Evolutionary conservation across 2,113 vertebrate species (phyloP).

Genomic region (Paradisaea rubra): DNA sequence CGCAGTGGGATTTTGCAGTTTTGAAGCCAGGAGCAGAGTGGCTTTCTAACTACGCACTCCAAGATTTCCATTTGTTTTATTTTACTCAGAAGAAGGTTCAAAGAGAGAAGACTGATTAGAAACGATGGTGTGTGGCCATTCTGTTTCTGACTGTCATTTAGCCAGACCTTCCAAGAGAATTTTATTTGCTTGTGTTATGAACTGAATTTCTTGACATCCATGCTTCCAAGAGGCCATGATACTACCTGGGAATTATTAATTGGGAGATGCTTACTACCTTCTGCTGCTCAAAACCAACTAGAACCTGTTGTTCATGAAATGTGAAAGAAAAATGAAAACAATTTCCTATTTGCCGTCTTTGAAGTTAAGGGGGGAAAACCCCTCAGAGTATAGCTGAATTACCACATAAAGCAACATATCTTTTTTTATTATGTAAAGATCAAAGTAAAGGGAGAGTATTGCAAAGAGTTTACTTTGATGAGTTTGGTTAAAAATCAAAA

Average conservation of each 20-base stretch:
- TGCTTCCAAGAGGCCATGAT: neutral
- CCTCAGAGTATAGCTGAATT: slow-evolving; percentile 17
- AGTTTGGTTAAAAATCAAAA: slow-evolving; percentile 52
- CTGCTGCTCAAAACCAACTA: slow-evolving; percentile 11
- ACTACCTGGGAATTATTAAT: slow-evolving; percentile 37
- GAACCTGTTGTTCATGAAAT: neutral
- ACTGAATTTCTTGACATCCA: neutral
- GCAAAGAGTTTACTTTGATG: slow-evolving; percentile 37
- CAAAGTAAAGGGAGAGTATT: slow-evolving; percentile 31
- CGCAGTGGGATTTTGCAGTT: neutral
- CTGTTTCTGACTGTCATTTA: neutral
- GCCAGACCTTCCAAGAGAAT: slow-evolving; percentile 38
- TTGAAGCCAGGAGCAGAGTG: slow-evolving; percentile 7
- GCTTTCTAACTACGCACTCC: neutral
- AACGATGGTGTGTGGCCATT: neutral
- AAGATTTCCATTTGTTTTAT: slow-evolving; percentile 3
- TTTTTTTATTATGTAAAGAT: slow-evolving; percentile 29
- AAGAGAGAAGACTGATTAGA: slow-evolving; percentile 9
- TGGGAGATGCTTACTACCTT: slow-evolving; percentile 27
- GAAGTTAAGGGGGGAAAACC: slow-evolving; percentile 32
- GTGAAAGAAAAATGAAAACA: slow-evolving; percentile 41
- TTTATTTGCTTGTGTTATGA: slow-evolving; percentile 10
- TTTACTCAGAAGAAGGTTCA: slow-evolving; percentile 20
- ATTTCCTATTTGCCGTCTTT: slow-evolving; percentile 52
- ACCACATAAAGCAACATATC: slow-evolving; percentile 19